phyloP scores from a whole-genome alignment of 1,140 invertebrate genomes.

The Halictus rubicundus region DNA sequence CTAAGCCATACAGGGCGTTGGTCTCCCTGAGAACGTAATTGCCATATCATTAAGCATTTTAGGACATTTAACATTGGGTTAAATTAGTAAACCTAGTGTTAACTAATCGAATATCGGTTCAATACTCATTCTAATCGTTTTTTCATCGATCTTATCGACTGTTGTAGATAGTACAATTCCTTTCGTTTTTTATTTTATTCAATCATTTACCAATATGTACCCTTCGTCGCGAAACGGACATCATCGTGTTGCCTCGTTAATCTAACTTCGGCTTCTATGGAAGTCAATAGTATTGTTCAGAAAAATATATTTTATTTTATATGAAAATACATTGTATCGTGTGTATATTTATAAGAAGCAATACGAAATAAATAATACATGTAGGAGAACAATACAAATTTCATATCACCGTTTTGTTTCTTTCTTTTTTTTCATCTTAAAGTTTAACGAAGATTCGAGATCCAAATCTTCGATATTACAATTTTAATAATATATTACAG shows the following conservation, averaged over 20 bases:
- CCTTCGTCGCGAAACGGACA: too few relatives aligned
- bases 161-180: background rate
- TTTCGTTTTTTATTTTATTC: background rate
- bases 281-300: constrained; percentile 30
- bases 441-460: constrained; percentile 30
- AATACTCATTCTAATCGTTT: background rate
- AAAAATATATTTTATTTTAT: constrained; percentile 61
- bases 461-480: constrained; percentile 11
- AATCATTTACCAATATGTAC: background rate
- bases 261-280: background rate
- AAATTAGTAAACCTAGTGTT: too few relatives aligned
- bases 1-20: constrained; percentile 86
- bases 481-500: constrained; percentile 52
- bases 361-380: constrained; percentile 59
- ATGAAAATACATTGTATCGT: constrained; percentile 44
- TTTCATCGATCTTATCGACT: background rate
- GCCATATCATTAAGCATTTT: too few relatives aligned
- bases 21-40: constrained; percentile 80
- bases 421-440: constrained; percentile 10
- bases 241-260: background rate
- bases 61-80: background rate
- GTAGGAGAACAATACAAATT: constrained; percentile 54
- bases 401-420: constrained; percentile 49
- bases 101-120: background rate
- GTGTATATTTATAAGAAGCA: constrained; percentile 44